Evolutionary conservation across 2,113 vertebrate genomes (phyloP), one percentile per base, ranked within the genome.

Genomic region (Thymallus thymallus): DNA sequence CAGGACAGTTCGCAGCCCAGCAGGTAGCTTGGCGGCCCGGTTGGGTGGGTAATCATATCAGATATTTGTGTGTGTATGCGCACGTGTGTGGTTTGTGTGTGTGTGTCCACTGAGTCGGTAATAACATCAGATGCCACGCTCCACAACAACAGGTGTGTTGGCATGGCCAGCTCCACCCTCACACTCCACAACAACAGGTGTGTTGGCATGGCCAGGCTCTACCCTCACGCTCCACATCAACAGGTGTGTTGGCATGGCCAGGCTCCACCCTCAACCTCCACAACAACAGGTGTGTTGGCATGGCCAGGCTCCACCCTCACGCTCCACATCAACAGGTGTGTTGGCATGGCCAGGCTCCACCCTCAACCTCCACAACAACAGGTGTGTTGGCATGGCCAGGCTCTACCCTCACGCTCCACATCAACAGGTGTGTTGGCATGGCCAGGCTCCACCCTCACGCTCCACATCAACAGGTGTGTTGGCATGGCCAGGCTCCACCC

Each of bases 261-360:
- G 91, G 86, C 93, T 97, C 94, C 94, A 95, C 94, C 95, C 94
- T 96, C 96, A 95, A n/a, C n/a, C 95, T 96, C 94, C 95, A 96
- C 95, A 97, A 99, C 97, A 99, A 99, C 98, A 99, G 98, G 97
- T 98, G 98, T 96, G 95, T 97, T 98, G 97, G 96, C 97, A 95
- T 90, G 93, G 95, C 93, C 94, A 93, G 91, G 86, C 93, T 97
- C 94, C 94, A 95, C 94, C 95, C 94, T 96, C 96, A 95, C 89
- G 96, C 98, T 97, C 94, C 94, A 95, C 93, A 51, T 51, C 48
- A 18, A 18, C 48, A 18, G 98, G 97, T 98, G 98, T 96, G 95
- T 97, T 98, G 97, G 96, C 97, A 95, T 90, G 93, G 95, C 93
- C 94, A 93, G 91, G 86, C 93, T 97, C 94, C 94, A 95, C 94